These are phyloP conservation scores for Archocentrus centrarchus DNA, from an alignment of 2,113 vertebrate species.

Conservation along the genomic window DNA sequence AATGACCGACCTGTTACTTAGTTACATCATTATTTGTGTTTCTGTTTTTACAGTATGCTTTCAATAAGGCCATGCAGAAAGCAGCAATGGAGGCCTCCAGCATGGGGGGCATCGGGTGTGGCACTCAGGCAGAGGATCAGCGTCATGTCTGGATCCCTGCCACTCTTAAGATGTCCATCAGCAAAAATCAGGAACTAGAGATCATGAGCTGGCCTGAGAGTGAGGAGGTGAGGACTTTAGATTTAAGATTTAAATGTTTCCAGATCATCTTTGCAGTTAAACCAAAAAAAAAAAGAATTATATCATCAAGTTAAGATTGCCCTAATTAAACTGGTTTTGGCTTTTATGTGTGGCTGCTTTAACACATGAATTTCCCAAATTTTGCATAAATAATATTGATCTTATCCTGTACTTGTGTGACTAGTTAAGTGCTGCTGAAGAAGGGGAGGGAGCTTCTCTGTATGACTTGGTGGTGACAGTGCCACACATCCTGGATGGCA, in stretches of 20 bases:
- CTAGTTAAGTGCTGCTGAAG: slow-evolving; percentile 86
- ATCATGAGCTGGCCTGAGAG: slow-evolving; percentile 88
- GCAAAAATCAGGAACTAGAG: slow-evolving; percentile 91
- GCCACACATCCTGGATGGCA: slow-evolving; percentile 93
- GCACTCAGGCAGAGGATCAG: slow-evolving; percentile 88
- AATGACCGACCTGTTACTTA: background rate
- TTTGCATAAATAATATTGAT: too few relatives aligned
- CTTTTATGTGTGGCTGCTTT: too few relatives aligned
- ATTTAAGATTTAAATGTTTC: too few relatives aligned
- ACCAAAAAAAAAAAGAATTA: too few relatives aligned
- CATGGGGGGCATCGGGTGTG: slow-evolving; percentile 79
- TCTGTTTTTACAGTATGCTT: slow-evolving; percentile 84
- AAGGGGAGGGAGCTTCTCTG: slow-evolving; percentile 85
- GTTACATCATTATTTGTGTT: background rate
- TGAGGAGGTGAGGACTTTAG: slow-evolving; percentile 82
- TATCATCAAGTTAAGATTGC: background rate
- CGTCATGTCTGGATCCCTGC: slow-evolving; percentile 94
- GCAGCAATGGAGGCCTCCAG: slow-evolving; percentile 83
- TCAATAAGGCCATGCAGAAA: slow-evolving; percentile 88
- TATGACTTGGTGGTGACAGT: slow-evolving; percentile 95
- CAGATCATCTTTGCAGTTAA: too few relatives aligned
- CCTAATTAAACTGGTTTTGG: too few relatives aligned
- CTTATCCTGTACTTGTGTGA: background rate
- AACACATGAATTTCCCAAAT: too few relatives aligned
- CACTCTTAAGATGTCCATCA: slow-evolving; percentile 93